A percentile compares a stretch with the other conserved stretches of the same genome.
phyloP scores from a whole-genome alignment of 1,140 invertebrate genomes.

The Hydropsyche tenuis region DNA sequence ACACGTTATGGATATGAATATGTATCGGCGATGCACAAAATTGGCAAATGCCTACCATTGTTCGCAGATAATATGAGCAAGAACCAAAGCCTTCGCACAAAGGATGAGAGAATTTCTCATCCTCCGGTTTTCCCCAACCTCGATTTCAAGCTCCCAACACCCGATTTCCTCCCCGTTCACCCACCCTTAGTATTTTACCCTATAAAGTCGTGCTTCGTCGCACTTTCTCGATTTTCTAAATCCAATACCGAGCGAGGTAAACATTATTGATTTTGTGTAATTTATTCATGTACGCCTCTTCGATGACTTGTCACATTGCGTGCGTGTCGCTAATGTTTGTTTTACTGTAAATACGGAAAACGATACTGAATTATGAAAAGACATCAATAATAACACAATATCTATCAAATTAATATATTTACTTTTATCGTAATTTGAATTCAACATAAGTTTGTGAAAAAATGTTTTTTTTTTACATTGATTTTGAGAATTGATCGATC shows the following conservation, averaged over 20 bases:
- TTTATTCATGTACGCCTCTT: not conserved
- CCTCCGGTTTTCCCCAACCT: not conserved
- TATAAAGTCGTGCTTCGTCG: conserved; percentile 5
- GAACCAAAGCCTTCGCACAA: not conserved
- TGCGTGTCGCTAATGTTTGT: too few relatives aligned
- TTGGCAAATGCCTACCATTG: not conserved
- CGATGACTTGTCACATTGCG: too few relatives aligned
- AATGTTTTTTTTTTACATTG: too few relatives aligned
- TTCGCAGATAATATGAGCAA: not conserved
- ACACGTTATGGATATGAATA: too few relatives aligned
- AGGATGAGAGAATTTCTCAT: not conserved
- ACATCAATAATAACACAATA: too few relatives aligned
- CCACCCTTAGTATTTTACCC: not conserved
- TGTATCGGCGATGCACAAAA: not conserved
- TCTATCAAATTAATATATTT: too few relatives aligned
- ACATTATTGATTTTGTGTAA: conserved; percentile 15
- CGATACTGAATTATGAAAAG: too few relatives aligned
- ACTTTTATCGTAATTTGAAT: too few relatives aligned
- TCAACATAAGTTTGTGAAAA: too few relatives aligned
- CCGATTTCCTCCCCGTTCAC: not conserved
- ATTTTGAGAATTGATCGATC: too few relatives aligned
- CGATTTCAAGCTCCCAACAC: not conserved
- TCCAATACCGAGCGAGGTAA: conserved; percentile 1
- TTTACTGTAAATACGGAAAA: too few relatives aligned
- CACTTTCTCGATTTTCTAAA: conserved; percentile 20